Evolutionary conservation across 2,888 invertebrate species (phyloP).

Genomic region (Patella depressa): DNA sequence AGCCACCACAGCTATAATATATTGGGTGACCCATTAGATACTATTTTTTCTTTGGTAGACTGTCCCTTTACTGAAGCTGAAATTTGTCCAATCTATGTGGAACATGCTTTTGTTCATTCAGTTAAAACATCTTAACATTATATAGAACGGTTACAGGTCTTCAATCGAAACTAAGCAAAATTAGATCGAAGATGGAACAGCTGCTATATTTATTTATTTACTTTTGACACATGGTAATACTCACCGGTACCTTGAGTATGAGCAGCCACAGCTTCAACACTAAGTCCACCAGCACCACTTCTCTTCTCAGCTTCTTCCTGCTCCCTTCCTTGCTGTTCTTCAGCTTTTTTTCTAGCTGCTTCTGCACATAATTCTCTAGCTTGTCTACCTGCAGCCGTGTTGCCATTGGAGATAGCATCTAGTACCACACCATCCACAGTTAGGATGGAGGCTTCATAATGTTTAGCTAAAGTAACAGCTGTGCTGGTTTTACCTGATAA

Average conservation of each 20-base stretch:
- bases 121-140: no score
- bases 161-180: no score
- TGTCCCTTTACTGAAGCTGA: no score
- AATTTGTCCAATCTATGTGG: no score
- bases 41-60: no score
- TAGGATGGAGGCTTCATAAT: slow-evolving; percentile 69
- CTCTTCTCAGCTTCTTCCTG: slow-evolving; percentile 59
- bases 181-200: no score
- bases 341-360: slow-evolving; percentile 62
- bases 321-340: slow-evolving; percentile 57
- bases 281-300: slow-evolving; percentile 60
- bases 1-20: no score
- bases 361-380: slow-evolving; percentile 69
- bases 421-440: slow-evolving; percentile 69
- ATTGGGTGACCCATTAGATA: no score
- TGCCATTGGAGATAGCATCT: slow-evolving; percentile 70
- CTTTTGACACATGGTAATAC: background rate
- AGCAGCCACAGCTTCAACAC: slow-evolving; percentile 69
- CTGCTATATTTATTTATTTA: no score
- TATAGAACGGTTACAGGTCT: no score
- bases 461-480: slow-evolving; percentile 65
- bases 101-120: no score
- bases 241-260: slow-evolving; percentile 61
- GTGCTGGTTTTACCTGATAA: slow-evolving; percentile 66
- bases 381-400: slow-evolving; percentile 63